Evolutionary conservation across 2,888 invertebrate genomes (phyloP).

Genomic region (Pecten maximus): DNA sequence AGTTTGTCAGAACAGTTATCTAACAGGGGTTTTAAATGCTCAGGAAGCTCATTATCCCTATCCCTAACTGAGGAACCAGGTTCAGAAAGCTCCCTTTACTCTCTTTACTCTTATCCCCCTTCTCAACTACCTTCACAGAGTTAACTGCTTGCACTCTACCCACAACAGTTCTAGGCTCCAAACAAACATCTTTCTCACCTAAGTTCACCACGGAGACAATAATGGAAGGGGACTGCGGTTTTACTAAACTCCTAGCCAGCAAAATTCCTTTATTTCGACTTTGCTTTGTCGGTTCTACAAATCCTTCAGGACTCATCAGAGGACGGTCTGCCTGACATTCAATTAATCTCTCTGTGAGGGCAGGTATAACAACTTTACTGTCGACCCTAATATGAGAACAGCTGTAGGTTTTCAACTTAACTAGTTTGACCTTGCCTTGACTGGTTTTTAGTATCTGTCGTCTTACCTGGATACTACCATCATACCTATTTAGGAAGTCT

Average conservation of each 20-base stretch:
- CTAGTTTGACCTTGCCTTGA: not conserved
- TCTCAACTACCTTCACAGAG: not conserved
- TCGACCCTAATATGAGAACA: slow-evolving; percentile 38
- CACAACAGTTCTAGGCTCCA: slow-evolving; percentile 26
- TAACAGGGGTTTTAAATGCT: slow-evolving; percentile 23
- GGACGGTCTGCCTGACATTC: not conserved
- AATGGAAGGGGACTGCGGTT: not conserved
- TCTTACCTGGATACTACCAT: slow-evolving; percentile 14
- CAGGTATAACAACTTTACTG: slow-evolving; percentile 11
- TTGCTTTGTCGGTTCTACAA: slow-evolving; percentile 37
- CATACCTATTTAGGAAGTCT: slow-evolving; percentile 36
- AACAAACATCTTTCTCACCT: not conserved
- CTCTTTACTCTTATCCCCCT: not conserved
- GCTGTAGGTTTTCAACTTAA: slow-evolving; percentile 7
- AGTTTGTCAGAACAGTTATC: slow-evolving; percentile 15
- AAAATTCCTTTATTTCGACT: slow-evolving; percentile 25
- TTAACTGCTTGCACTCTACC: slow-evolving; percentile 26
- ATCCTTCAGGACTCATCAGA: not conserved
- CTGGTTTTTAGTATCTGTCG: too few relatives aligned
- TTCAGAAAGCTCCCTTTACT: not conserved
- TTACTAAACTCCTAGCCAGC: slow-evolving; percentile 31
- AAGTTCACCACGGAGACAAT: slow-evolving; percentile 14
- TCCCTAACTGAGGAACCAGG: not conserved
- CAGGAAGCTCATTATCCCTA: not conserved
- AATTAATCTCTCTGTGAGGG: slow-evolving; percentile 23